Evolutionary conservation across 2,113 vertebrate species (phyloP).

Genomic region (Ctenodactylus gundi): DNA sequence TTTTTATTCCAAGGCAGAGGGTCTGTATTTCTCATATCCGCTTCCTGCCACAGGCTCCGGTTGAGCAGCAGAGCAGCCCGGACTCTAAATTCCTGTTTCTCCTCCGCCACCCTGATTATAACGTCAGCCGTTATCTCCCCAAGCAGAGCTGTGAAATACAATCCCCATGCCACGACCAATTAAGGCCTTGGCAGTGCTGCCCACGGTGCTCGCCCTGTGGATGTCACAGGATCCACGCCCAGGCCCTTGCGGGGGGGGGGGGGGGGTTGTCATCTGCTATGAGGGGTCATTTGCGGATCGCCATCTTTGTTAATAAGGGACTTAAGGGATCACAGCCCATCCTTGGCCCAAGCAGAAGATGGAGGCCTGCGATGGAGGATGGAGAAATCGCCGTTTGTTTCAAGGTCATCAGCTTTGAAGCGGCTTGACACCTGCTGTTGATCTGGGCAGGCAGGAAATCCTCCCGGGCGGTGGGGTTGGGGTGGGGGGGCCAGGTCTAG

Average conservation of each 20-base stretch:
- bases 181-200: background rate
- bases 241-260: background rate
- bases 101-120: background rate
- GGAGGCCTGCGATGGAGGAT: conserved; percentile 32
- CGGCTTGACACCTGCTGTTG: conserved; percentile 48
- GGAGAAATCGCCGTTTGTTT: conserved; percentile 4
- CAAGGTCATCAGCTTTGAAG: conserved; percentile 7
- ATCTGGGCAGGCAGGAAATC: conserved; percentile 11
- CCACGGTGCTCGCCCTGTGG: background rate
- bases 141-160: conserved; percentile 25
- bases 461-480: too few species aligned
- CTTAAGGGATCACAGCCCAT: background rate
- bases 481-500: too few species aligned
- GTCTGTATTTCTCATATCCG: conserved; percentile 12
- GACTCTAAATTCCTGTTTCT: conserved; percentile 32
- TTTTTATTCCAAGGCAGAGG: conserved; percentile 6
- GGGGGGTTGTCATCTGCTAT: conserved; percentile 44
- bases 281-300: conserved; percentile 31
- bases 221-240: background rate
- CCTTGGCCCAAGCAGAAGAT: conserved; percentile 23
- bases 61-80: conserved; percentile 2
- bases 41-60: background rate
- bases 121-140: conserved; percentile 10
- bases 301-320: conserved; percentile 31
- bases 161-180: background rate